Base-by-base conservation (phyloP, 23 tunicate species). In the Styela clava region DNA sequence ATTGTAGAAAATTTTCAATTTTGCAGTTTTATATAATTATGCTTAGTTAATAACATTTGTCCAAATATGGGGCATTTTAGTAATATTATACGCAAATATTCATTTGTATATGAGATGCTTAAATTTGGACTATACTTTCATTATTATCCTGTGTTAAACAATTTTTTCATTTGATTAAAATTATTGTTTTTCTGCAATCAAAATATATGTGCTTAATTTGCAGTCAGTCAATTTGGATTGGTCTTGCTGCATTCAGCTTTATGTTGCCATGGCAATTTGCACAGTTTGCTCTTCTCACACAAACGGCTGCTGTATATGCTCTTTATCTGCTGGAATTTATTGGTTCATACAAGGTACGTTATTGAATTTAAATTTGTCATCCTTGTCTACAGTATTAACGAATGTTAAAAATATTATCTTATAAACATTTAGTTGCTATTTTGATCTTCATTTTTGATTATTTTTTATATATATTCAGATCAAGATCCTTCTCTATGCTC, bases 191-290 rank as follows among this genome's bases (percentile, higher is more conserved):
- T n/a, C n/a, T n/a, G n/a, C n/a, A n/a, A n/a, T n/a, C n/a, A n/a
- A n/a, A n/a, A n/a, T n/a, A n/a, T n/a, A n/a, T n/a, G n/a, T n/a
- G n/a, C n/a, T n/a, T 44, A 5, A 7, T 79, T 78, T 74, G n/a
- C 70, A 93, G 98, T 36, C 98, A 93, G 44, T 71, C 84, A 83
- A 62, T 76, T 16, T 83, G 94, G 31, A 88, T 93, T 27, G 82
- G 86, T 31, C 51, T 79, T 61, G 93, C 93, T 62, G 96, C 99
- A 29, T 96, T 93, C 72, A 84, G 83, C 52, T 96, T 96, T 84
- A 96, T 96, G 99, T 79, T 96, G 35, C 96, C 99, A 63, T 96
- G 99, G 99, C 99, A 96, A 79, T 96, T 96, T 87, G 99, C 99
- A 7, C 99, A 96, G 78, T 96, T 96, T 85, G 99, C 99, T 31